Base-by-base conservation (phyloP, 2,797 vertebrate genomes). In the Smutsia temminckii region DNA sequence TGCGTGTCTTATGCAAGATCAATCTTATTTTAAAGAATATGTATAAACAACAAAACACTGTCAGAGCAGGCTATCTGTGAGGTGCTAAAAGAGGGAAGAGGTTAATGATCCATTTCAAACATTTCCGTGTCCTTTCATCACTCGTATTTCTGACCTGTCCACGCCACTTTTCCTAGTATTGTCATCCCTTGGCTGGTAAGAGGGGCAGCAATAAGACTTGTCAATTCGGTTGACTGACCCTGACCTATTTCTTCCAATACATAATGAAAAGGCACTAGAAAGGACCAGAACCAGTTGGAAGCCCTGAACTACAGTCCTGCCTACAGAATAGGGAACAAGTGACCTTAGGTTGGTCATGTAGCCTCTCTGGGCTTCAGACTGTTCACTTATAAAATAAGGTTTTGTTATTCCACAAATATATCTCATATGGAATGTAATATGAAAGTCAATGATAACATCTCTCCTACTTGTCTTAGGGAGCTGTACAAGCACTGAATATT, bases 1-100 rank as follows among this genome's bases (percentile, higher is more conserved):
- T 93, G 59, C 89, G 64, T 37, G n/a, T 69, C 93, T 97, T 96
- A 85, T 66, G 89, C 91, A 94, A 96, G 77, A 95, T 92, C 85
- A 23, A 77, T 55, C 81, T 97, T 69, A 77, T 69, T 93, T 79
- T 94, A 85, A 92, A 94, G 86, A 96, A 42, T 90, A 87, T 46
- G 55, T 87, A 95, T 75, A 92, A 95, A 96, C 88, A 95, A 69
- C 88, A 69, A 80, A 92, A 64, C 27, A 27, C 8, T 57, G 20
- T 80, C 74, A 49, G 29, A 72, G 68, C 27, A 18, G 55, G 72
- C 34, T 53, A 29, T 55, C 20, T 71, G 6, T 59, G 49, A 88
- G 27, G 21, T 20, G 46, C 55, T 78, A n/a, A 64, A 91, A 91
- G 1, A n/a, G 37, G n/a, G 40, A 57, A 51, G 57, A 23, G 63